phyloP scores from a whole-genome alignment of 30 jellyfish, hydroid and myxozoan species.

The Clytia hemisphaerica region DNA sequence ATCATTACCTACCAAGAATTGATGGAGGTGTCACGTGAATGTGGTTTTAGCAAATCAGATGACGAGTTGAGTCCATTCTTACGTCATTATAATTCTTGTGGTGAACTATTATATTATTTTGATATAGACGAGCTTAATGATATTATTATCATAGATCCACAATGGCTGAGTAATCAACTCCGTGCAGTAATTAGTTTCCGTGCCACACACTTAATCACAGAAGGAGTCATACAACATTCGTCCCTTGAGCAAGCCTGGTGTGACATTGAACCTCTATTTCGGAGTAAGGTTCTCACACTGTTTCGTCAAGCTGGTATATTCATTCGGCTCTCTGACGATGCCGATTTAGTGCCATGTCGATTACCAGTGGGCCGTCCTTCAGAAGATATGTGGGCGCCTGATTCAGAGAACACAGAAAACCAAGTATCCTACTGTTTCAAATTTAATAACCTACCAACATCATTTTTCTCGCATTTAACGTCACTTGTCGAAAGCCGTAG shows the following conservation, averaged over 20 bases:
- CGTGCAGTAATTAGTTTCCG: conserved; percentile 37
- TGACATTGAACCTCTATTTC: conserved; percentile 8
- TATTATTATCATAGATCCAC: conserved; percentile 31
- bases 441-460: conserved; percentile 37
- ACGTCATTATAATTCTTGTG: conserved; percentile 30
- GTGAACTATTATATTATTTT: conserved; percentile 23
- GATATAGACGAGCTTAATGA: conserved; percentile 24
- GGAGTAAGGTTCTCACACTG: conserved; percentile 7
- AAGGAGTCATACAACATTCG: conserved; percentile 17
- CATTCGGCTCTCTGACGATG: conserved; percentile 10
- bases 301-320: conserved; percentile 36
- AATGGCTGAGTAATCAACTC: conserved; percentile 41
- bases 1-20: conserved; percentile 9
- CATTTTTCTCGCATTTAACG: conserved; percentile 22
- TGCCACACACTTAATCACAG: neutral
- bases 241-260: conserved; percentile 1
- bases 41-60: conserved; percentile 14
- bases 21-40: conserved; percentile 9
- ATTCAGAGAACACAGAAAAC: conserved; percentile 22
- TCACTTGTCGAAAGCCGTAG: conserved; percentile 18
- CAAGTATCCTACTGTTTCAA: conserved; percentile 24
- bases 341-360: conserved; percentile 39
- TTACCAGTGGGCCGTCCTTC: conserved; percentile 40
- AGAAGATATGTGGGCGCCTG: conserved; percentile 39
- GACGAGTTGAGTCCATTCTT: conserved; percentile 25